Percentiles rank a stretch among this genome's conserved stretches.
Conservation (phyloP, 2,113 vertebrate species). For the Heterochromis multidens region DNA sequence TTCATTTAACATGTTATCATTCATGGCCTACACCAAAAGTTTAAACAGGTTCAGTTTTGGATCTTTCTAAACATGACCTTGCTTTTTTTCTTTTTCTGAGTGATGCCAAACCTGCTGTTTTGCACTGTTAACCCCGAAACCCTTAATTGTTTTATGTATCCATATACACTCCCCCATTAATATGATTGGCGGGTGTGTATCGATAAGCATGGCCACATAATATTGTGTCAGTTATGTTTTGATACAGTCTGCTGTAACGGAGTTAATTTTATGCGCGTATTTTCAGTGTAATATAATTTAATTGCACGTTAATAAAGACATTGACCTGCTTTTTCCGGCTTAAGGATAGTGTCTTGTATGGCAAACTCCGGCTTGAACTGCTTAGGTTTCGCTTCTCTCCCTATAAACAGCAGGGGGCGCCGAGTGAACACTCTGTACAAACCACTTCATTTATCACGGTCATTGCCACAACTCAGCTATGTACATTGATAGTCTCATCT, state of each 20-base stretch:
- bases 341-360: not conserved
- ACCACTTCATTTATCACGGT: accelerated
- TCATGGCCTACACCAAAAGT: not conserved
- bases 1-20: not conserved
- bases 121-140: too few species aligned
- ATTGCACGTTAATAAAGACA: not conserved
- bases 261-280: not conserved
- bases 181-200: too few species aligned
- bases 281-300: not conserved
- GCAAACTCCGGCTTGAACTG: not conserved
- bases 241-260: not conserved
- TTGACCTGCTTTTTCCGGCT: not conserved
- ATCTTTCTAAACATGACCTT: not conserved
- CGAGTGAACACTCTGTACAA: not conserved
- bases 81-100: too few species aligned
- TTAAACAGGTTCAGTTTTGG: not conserved
- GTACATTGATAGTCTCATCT: accelerated
- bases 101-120: too few species aligned
- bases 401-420: slow-evolving; percentile 36
- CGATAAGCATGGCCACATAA: accelerated
- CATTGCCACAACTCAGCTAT: not conserved
- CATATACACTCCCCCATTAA: not conserved
- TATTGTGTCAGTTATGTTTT: not conserved
- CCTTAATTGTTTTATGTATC: not conserved
- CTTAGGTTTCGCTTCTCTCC: not conserved